These are phyloP conservation scores for Drosophila quadrilineata DNA, from an alignment of 1,140 invertebrate genomes.

Conservation along the genomic window DNA sequence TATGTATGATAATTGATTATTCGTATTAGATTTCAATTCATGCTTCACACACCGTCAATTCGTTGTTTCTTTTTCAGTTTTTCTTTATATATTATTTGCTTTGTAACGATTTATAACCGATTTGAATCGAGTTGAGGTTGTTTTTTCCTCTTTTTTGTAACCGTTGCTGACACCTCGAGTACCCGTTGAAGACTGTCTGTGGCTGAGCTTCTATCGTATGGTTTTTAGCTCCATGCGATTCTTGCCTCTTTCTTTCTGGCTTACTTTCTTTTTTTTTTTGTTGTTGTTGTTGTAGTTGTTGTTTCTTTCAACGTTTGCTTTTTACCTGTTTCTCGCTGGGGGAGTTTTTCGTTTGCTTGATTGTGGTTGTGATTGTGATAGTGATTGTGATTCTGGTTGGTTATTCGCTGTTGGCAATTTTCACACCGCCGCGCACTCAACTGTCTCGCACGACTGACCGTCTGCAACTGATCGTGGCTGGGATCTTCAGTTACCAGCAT, in stretches of 20 bases:
- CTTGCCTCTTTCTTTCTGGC: constrained; percentile 50
- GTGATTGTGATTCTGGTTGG: constrained; percentile 38
- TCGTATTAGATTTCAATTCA: constrained; percentile 13
- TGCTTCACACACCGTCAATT: constrained; percentile 28
- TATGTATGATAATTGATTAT: constrained; percentile 16
- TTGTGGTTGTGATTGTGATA: constrained; percentile 8
- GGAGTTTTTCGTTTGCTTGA: not conserved
- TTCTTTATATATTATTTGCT: constrained; percentile 3
- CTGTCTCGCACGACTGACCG: constrained; percentile 80
- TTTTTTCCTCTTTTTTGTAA: constrained; percentile 20
- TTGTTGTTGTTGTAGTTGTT: constrained; percentile 12
- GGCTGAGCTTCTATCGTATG: constrained; percentile 66
- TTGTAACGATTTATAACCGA: constrained; percentile 42
- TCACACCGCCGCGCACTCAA: constrained; percentile 78
- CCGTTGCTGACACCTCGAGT: constrained; percentile 67
- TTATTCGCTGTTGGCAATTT: constrained; percentile 49
- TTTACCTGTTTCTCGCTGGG: constrained; percentile 36
- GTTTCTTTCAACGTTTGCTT: constrained; percentile 9
- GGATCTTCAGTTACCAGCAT: constrained; percentile 74
- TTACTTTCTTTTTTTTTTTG: constrained; percentile 52
- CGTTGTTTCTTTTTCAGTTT: too few species aligned
- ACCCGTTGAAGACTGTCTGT: constrained; percentile 72
- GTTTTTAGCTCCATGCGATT: constrained; percentile 65
- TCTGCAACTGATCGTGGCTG: constrained; percentile 79
- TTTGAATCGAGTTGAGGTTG: constrained; percentile 47